Conservation (phyloP, 1,140 invertebrate genomes). For the Pseudomyrmex sp. region DNA sequence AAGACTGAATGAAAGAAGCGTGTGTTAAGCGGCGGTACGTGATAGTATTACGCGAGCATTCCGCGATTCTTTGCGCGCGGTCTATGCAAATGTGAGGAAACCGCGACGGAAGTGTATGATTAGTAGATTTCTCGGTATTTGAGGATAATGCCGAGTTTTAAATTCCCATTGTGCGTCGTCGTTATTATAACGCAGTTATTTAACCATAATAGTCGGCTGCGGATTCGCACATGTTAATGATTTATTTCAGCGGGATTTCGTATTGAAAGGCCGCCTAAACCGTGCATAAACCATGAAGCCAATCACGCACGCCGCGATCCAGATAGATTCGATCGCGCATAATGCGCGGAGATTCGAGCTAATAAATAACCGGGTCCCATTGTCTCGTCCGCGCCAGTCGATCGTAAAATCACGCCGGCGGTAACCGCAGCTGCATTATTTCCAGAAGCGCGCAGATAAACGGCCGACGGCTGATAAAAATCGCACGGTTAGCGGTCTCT, state of each 20-base stretch:
- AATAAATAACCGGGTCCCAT: slow-evolving; percentile 76
- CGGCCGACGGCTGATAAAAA: slow-evolving; percentile 30
- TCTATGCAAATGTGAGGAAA: slow-evolving; percentile 11
- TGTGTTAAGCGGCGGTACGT: slow-evolving; percentile 46
- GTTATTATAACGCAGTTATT: slow-evolving; percentile 60
- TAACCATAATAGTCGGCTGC: slow-evolving; percentile 50
- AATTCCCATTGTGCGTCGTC: not conserved
- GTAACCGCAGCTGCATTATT: slow-evolving; percentile 73
- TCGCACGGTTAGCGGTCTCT: not conserved
- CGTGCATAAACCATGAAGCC: slow-evolving; percentile 42
- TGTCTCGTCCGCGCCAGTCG: slow-evolving; percentile 68
- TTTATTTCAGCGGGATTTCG: slow-evolving; percentile 43
- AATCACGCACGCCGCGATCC: slow-evolving; percentile 55
- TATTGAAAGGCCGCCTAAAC: slow-evolving; percentile 45
- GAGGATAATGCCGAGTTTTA: slow-evolving; percentile 33
- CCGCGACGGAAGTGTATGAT: not conserved
- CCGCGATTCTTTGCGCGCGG: not conserved
- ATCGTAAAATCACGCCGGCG: slow-evolving; percentile 73
- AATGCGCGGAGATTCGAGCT: slow-evolving; percentile 70
- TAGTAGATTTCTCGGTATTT: not conserved
- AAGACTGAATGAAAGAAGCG: not conserved
- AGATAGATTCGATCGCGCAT: slow-evolving; percentile 71
- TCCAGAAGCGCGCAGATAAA: slow-evolving; percentile 58
- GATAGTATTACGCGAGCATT: slow-evolving; percentile 33
- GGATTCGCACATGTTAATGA: slow-evolving; percentile 50